phyloP scores from a whole-genome alignment of 1,140 invertebrate species.

The Megalonaias nervosa region DNA sequence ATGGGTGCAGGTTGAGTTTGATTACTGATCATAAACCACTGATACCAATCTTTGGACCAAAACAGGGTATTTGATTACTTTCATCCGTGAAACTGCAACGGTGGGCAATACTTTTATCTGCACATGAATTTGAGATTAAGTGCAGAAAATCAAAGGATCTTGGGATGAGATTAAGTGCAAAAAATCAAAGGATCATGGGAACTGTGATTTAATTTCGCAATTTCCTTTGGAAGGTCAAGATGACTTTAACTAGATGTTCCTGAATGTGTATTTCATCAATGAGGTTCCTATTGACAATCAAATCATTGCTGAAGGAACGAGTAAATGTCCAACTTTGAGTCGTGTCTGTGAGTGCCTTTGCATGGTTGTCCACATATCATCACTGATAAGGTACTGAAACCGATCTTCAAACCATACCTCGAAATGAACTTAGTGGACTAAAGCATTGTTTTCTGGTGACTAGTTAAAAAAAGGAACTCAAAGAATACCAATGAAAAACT shows the following conservation, averaged over 20 bases:
- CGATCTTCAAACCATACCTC: background rate
- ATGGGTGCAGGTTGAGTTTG: constrained; percentile 58
- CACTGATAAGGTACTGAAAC: constrained; percentile 1
- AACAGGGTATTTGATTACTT: constrained; percentile 59
- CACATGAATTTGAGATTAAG: constrained; percentile 53
- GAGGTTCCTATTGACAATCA: background rate
- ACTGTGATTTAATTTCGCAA: constrained; percentile 26
- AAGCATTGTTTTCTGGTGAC: constrained; percentile 6
- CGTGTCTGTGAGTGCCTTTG: background rate
- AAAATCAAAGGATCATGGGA: constrained; percentile 10
- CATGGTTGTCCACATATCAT: constrained; percentile 7
- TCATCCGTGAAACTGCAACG: constrained; percentile 53
- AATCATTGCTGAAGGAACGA: constrained; percentile 13
- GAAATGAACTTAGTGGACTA: constrained; percentile 11
- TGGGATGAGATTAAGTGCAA: too few species aligned
- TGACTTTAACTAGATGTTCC: background rate
- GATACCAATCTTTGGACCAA: constrained; percentile 62
- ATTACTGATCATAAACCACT: constrained; percentile 67
- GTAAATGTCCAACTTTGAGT: constrained; percentile 11
- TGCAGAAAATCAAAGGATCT: too few species aligned
- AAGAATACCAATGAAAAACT: too few species aligned
- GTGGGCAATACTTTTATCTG: constrained; percentile 43
- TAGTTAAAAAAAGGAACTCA: too few species aligned
- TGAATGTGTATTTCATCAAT: constrained; percentile 3
- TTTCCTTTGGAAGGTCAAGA: constrained; percentile 11